Conservation (phyloP, 2,797 vertebrate species). For the Darevskia mixta region DNA sequence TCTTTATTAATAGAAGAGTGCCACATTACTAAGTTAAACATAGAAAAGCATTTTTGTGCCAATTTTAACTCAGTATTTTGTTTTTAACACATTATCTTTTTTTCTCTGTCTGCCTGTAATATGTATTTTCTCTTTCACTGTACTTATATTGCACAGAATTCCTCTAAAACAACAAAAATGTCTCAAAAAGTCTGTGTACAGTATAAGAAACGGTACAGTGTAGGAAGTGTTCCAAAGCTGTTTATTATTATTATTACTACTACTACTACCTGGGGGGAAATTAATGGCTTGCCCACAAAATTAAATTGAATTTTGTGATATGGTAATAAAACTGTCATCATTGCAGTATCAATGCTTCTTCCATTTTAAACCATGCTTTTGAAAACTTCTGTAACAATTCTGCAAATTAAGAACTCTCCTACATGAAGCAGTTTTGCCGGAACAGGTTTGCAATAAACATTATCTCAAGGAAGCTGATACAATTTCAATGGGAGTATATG, state of each 20-base stretch:
- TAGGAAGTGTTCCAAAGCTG: slow-evolving; percentile 39
- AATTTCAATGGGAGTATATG: background rate
- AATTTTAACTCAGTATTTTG: background rate
- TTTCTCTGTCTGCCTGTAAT: background rate
- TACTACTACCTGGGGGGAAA: background rate
- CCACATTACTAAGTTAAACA: background rate
- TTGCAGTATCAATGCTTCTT: slow-evolving; percentile 20
- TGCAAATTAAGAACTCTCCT: background rate
- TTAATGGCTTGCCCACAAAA: slow-evolving; percentile 45
- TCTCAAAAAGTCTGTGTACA: slow-evolving; percentile 15
- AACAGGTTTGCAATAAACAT: slow-evolving; percentile 22
- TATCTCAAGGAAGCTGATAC: slow-evolving; percentile 14
- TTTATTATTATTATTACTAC: too few relatives aligned
- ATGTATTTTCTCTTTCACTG: background rate
- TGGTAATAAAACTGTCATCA: slow-evolving; percentile 51
- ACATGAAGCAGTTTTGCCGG: slow-evolving; percentile 24
- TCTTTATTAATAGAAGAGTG: background rate
- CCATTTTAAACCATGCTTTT: slow-evolving; percentile 20
- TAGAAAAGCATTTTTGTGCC: background rate
- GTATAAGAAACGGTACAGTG: slow-evolving; percentile 21
- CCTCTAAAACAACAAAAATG: background rate
- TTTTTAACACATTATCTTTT: background rate
- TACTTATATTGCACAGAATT: background rate
- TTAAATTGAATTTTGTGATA: slow-evolving; percentile 3
- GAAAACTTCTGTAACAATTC: slow-evolving; percentile 36